These are phyloP conservation scores for Aproaerema taeniolella DNA, from an alignment of 2,888 invertebrate species.

Conservation along the genomic window DNA sequence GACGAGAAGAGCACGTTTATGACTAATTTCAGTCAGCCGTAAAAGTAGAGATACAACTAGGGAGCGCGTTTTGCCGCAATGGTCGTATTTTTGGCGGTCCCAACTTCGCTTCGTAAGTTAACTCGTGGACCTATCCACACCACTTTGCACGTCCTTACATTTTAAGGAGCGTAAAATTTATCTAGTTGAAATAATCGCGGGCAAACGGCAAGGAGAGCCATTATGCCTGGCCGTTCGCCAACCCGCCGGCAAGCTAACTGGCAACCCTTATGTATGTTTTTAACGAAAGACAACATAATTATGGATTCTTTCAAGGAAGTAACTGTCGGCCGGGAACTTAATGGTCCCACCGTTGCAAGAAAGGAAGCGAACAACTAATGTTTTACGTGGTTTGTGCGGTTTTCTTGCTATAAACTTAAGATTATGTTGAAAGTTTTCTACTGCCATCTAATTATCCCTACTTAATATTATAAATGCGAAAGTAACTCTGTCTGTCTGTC, in stretches of 20 bases:
- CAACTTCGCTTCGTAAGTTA: slow-evolving; percentile 5
- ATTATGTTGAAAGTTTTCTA: not conserved
- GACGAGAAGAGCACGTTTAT: no score
- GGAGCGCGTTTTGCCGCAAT: no score
- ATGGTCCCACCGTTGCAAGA: no score
- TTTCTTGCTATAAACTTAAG: not conserved
- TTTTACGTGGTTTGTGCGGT: not conserved
- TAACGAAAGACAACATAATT: slow-evolving; percentile 21
- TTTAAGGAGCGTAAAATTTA: slow-evolving; percentile 59
- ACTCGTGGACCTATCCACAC: slow-evolving; percentile 19
- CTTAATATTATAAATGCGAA: not conserved
- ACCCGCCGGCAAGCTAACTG: slow-evolving; percentile 34
- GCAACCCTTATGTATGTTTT: slow-evolving; percentile 27
- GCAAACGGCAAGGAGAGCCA: slow-evolving; percentile 35
- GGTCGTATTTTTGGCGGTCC: no score
- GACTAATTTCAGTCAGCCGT: no score
- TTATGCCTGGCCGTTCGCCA: slow-evolving; percentile 57
- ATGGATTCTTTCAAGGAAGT: slow-evolving; percentile 9
- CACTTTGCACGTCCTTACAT: slow-evolving; percentile 52
- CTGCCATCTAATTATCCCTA: not conserved
- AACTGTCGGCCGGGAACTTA: not conserved
- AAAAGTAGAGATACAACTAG: no score
- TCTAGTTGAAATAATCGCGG: slow-evolving; percentile 60
- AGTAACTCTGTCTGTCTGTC: no score
- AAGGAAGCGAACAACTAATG: not conserved